Conservation (phyloP, 2,113 vertebrate species). For the Copsychus sechellarum region DNA sequence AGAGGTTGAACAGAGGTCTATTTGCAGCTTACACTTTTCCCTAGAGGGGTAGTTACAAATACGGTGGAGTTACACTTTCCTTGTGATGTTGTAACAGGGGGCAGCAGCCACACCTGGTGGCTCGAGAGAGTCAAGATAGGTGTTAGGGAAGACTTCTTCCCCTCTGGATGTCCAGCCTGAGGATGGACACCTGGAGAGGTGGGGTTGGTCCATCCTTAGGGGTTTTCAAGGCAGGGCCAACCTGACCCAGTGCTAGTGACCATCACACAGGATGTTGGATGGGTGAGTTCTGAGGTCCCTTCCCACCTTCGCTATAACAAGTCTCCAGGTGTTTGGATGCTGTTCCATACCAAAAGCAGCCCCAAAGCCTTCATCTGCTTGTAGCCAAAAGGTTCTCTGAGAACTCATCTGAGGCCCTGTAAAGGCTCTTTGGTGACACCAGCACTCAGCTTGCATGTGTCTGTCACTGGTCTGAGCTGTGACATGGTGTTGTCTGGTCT, state of each 20-base stretch:
- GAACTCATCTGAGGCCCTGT: not conserved
- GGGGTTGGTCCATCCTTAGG: not conserved
- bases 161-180: not conserved
- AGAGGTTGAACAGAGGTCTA: not conserved
- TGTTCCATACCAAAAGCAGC: not conserved
- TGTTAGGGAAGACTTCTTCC: not conserved
- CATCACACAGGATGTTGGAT: not conserved
- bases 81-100: fast-evolving
- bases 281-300: not conserved
- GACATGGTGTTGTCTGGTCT: not conserved
- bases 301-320: fast-evolving
- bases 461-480: fast-evolving
- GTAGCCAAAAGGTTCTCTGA: not conserved
- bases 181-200: not conserved
- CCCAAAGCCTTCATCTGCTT: not conserved
- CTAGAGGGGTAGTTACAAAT: not conserved
- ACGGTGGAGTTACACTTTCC: not conserved
- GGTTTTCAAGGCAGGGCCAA: not conserved
- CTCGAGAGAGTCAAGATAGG: not conserved
- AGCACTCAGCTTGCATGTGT: not conserved
- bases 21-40: not conserved
- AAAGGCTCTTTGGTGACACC: not conserved
- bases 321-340: not conserved
- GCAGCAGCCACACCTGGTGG: not conserved
- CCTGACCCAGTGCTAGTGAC: not conserved